A percentile compares a stretch with the other conserved stretches of the same genome.
Conservation (phyloP, 2,113 vertebrate species). For the Ranitomeya imitator region DNA sequence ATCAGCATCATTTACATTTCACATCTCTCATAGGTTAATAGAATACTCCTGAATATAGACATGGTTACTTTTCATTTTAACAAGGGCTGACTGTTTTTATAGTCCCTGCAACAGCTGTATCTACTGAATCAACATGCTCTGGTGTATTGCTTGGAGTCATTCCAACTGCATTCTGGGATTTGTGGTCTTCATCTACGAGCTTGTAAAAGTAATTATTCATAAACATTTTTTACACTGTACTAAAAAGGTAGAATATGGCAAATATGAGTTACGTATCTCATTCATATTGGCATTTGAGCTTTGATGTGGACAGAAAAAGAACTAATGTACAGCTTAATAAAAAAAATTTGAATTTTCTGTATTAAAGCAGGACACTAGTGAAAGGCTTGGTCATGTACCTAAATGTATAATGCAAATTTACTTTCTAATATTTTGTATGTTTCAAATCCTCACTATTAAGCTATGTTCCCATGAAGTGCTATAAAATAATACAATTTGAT, state of each 20-base stretch:
- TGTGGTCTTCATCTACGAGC: conserved; percentile 20
- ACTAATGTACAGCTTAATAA: not conserved
- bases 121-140: conserved; percentile 37
- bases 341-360: not conserved
- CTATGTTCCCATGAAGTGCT: too few species aligned
- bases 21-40: conserved; percentile 6
- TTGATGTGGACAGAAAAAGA: not conserved
- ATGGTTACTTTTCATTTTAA: conserved; percentile 44
- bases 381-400: not conserved
- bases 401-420: too few species aligned
- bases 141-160: conserved; percentile 45
- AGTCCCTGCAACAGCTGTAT: conserved; percentile 33
- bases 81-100: conserved; percentile 41
- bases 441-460: too few species aligned
- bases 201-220: conserved; percentile 21
- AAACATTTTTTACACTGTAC: conserved; percentile 9
- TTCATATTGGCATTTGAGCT: not conserved
- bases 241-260: not conserved
- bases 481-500: too few species aligned
- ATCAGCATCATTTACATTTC: conserved; percentile 47
- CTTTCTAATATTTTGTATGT: too few species aligned
- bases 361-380: not conserved
- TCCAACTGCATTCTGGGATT: conserved; percentile 47
- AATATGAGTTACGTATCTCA: not conserved
- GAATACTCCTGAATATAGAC: conserved; percentile 13